Percentiles rank a stretch among this genome's conserved stretches.
Conservation (phyloP, 2,113 vertebrate genomes). For the Channa argus region DNA sequence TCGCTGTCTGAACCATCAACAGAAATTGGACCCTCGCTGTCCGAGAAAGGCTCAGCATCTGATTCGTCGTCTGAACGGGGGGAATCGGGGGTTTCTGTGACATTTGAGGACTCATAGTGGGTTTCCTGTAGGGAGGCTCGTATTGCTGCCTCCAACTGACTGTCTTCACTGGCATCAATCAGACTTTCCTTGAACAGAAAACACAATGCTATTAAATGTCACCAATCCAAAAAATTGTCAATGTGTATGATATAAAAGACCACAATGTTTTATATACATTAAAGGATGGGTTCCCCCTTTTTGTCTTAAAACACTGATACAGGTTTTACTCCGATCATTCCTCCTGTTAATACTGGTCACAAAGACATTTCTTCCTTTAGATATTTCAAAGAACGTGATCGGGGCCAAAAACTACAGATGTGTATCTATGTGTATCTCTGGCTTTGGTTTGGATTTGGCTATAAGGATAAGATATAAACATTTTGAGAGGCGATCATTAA, state of each 20-base stretch:
- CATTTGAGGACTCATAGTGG: constrained; percentile 94
- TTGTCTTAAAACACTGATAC: too few relatives aligned
- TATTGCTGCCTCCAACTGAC: constrained; percentile 98
- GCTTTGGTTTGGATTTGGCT: too few relatives aligned
- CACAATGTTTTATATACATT: neutral
- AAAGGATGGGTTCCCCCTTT: too few relatives aligned
- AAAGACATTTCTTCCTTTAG: too few relatives aligned
- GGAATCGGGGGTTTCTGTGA: constrained; percentile 87
- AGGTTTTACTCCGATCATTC: too few relatives aligned
- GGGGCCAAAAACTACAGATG: too few relatives aligned
- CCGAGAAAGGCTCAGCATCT: constrained; percentile 95
- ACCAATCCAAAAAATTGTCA: too few relatives aligned
- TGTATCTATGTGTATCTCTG: too few relatives aligned
- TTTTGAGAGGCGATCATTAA: too few relatives aligned
- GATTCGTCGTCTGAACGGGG: constrained; percentile 94
- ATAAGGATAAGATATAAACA: too few relatives aligned
- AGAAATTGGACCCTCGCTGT: constrained; percentile 97
- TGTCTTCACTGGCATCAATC: constrained; percentile 99
- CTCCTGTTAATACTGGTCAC: too few relatives aligned
- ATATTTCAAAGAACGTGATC: too few relatives aligned
- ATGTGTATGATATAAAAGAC: neutral
- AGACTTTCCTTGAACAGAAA: constrained; percentile 91
- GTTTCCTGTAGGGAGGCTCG: constrained; percentile 97
- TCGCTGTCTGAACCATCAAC: constrained; percentile 95
- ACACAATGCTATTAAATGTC: constrained; percentile 8